A percentile compares a stretch with the other conserved stretches of the same genome.
Evolutionary conservation across 2,113 vertebrate species (phyloP).

Genomic region (Equus przewalskii): DNA sequence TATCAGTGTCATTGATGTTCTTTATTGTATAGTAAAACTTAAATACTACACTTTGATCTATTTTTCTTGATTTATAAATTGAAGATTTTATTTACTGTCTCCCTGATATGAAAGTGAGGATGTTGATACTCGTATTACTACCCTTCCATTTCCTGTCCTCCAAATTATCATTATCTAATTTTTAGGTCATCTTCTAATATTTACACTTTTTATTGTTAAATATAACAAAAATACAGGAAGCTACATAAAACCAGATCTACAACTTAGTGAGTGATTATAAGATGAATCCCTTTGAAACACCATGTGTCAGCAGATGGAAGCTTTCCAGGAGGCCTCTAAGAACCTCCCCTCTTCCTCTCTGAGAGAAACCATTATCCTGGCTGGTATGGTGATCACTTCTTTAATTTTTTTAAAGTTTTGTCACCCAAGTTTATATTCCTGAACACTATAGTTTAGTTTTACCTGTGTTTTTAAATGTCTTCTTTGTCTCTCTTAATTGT

Average conservation of each 20-base stretch:
- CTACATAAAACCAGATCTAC: neutral
- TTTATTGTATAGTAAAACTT: neutral
- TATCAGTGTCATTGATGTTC: neutral
- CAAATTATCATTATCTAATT: neutral
- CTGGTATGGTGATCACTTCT: neutral
- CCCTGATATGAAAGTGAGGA: neutral
- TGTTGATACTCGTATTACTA: neutral
- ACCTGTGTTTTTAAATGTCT: neutral
- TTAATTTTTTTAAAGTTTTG: neutral
- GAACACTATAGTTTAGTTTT: neutral
- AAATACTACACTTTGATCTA: conserved; percentile 3
- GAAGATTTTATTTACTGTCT: neutral
- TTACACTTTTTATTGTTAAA: conserved; percentile 32
- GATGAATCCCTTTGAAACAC: neutral
- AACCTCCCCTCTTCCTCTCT: neutral
- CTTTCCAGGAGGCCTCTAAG: neutral
- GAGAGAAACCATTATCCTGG: neutral
- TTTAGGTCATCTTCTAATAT: conserved; percentile 17
- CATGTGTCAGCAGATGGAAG: neutral
- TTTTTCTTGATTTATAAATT: conserved; percentile 7
- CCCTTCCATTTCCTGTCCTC: neutral
- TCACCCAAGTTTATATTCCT: neutral
- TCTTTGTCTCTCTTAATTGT: neutral
- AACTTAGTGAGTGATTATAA: neutral
- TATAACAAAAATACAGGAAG: conserved; percentile 10